Percentiles rank a stretch among this genome's conserved stretches.
phyloP scores from a whole-genome alignment of 2,797 vertebrate species.

The Oreochromis mossambicus region DNA sequence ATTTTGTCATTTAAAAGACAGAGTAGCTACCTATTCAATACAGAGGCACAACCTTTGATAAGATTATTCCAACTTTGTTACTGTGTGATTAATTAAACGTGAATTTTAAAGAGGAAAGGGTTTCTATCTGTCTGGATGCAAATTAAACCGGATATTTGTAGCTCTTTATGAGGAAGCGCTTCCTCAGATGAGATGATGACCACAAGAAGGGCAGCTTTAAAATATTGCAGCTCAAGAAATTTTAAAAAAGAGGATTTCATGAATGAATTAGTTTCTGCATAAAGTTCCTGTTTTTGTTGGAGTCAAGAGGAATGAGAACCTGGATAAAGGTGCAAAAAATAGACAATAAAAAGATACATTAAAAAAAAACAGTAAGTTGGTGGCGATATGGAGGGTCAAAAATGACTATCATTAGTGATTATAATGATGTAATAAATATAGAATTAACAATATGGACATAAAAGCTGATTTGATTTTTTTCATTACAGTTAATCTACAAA shows the following conservation, averaged over 20 bases:
- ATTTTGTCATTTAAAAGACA: neutral
- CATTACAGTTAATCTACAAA: neutral
- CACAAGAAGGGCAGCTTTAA: too few relatives aligned
- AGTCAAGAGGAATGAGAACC: neutral
- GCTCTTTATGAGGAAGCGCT: too few relatives aligned
- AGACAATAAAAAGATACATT: neutral
- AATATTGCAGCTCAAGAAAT: too few relatives aligned
- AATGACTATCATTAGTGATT: neutral
- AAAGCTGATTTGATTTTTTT: neutral
- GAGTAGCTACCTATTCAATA: neutral
- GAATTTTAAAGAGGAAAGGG: accelerated
- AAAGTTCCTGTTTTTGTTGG: neutral
- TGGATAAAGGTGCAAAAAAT: neutral
- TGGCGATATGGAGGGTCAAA: accelerated
- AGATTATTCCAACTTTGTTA: neutral
- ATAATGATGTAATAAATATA: neutral
- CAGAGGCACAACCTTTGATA: accelerated
- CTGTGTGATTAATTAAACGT: neutral
- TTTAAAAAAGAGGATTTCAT: neutral
- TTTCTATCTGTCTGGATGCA: neutral
- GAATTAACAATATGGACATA: neutral
- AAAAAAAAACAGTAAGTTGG: neutral
- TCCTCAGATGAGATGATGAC: too few relatives aligned
- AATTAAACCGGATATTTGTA: neutral
- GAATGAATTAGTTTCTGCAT: neutral